Percentiles rank a stretch among this genome's conserved stretches.
phyloP scores from a whole-genome alignment of 2,888 invertebrate species.

The Eupithecia tripunctaria region DNA sequence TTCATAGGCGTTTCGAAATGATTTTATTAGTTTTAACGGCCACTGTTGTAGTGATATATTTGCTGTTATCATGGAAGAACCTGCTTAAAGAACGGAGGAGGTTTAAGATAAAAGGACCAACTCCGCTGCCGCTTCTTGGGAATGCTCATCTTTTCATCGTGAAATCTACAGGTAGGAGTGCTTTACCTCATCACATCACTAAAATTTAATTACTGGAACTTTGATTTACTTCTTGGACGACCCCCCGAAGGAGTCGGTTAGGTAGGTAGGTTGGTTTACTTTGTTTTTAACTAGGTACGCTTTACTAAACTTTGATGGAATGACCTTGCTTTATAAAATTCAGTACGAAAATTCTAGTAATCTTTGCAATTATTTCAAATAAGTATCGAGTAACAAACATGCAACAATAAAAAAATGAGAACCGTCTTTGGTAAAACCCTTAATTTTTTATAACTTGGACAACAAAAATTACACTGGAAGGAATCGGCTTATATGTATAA shows the following conservation, averaged over 20 bases:
- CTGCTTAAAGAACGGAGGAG: slow-evolving; percentile 51
- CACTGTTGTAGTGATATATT: slow-evolving; percentile 41
- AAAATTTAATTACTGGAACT: neutral
- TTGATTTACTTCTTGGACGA: neutral
- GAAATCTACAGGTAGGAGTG: slow-evolving; percentile 62
- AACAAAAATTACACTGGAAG: too few species aligned
- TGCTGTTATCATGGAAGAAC: slow-evolving; percentile 57
- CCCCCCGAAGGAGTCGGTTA: neutral
- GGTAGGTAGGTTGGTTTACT: too few species aligned
- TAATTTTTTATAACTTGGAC: too few species aligned
- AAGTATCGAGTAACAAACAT: too few species aligned
- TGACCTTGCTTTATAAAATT: too few species aligned
- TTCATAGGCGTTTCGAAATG: slow-evolving; percentile 41
- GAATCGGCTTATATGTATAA: too few species aligned
- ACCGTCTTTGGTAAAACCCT: too few species aligned
- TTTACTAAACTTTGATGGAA: too few species aligned
- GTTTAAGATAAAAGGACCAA: slow-evolving; percentile 62
- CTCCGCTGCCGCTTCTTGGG: slow-evolving; percentile 76
- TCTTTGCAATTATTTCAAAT: too few species aligned
- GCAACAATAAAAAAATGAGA: too few species aligned
- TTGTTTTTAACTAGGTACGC: too few species aligned
- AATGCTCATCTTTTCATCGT: slow-evolving; percentile 77
- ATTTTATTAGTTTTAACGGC: slow-evolving; percentile 49
- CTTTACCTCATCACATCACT: neutral
- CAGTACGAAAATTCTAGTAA: too few species aligned